phyloP scores from a whole-genome alignment of 2,797 vertebrate genomes.

The Botia kubotai region DNA sequence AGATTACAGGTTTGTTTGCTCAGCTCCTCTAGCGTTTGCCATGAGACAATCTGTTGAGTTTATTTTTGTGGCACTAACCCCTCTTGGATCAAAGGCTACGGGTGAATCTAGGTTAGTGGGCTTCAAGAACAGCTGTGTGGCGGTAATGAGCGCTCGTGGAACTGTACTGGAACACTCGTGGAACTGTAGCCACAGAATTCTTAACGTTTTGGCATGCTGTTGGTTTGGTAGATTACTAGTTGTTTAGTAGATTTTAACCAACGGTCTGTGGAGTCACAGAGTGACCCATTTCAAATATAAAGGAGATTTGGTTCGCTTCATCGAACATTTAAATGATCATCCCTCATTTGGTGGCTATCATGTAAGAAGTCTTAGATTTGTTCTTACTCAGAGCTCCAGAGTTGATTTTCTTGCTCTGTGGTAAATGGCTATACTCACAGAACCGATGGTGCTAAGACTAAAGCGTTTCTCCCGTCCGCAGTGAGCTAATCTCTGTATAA shows the following conservation, averaged over 20 bases:
- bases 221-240: not conserved
- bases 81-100: constrained; percentile 28
- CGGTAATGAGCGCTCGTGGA: constrained; percentile 32
- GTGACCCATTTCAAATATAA: constrained; percentile 17
- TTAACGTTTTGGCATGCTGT: constrained; percentile 18
- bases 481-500: constrained; percentile 41
- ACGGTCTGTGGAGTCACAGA: not conserved
- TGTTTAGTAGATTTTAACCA: not conserved
- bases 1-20: constrained; percentile 28
- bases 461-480: constrained; percentile 3
- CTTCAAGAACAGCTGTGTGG: constrained; percentile 26
- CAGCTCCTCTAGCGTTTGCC: constrained; percentile 25
- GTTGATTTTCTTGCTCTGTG: not conserved
- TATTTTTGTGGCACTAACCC: constrained; percentile 37
- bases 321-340: constrained; percentile 14
- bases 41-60: constrained; percentile 16
- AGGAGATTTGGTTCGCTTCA: constrained; percentile 15
- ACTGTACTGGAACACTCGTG: not conserved
- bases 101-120: constrained; percentile 55
- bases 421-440: not conserved
- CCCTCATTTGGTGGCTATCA: constrained; percentile 15
- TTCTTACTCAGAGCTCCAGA: constrained; percentile 5
- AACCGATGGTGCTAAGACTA: not conserved
- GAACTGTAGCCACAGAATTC: constrained; percentile 12
- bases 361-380: not conserved